Percentiles rank a stretch among this genome's conserved stretches.
Evolutionary conservation across 1,140 invertebrate species (phyloP).

Genomic region (Meloidogyne chitwoodi): DNA sequence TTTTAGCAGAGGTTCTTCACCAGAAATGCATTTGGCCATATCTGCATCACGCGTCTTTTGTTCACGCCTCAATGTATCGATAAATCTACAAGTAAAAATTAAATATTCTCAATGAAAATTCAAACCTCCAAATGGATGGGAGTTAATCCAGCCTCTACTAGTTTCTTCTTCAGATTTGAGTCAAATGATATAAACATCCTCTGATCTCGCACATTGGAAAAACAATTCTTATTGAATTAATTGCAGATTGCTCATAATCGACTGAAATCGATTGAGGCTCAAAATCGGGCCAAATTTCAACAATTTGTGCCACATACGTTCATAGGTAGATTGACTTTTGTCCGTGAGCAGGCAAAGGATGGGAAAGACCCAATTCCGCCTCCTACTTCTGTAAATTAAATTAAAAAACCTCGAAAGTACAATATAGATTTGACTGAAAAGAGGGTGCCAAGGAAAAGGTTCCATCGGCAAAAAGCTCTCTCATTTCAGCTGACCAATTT

Average conservation of each 20-base stretch:
- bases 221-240: no score
- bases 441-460: not conserved
- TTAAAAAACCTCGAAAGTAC: not conserved
- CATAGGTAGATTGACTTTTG: not conserved
- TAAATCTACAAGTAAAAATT: conserved; percentile 1
- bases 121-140: conserved; percentile 42
- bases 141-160: no score
- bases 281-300: not conserved
- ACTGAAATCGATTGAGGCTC: not conserved
- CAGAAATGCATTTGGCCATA: conserved; percentile 30
- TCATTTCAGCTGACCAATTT: not conserved
- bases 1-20: conserved; percentile 1
- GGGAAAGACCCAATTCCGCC: no score
- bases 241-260: no score
- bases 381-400: not conserved
- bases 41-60: conserved; percentile 27
- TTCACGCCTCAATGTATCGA: conserved; percentile 27
- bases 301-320: not conserved
- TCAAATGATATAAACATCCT: no score
- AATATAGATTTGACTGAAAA: not conserved
- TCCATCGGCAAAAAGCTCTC: not conserved
- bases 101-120: not conserved
- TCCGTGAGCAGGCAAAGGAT: no score
- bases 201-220: no score
- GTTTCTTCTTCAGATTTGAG: no score